These are phyloP conservation scores for Radopholus similis DNA, from an alignment of 1,140 invertebrate species.

Conservation along the genomic window DNA sequence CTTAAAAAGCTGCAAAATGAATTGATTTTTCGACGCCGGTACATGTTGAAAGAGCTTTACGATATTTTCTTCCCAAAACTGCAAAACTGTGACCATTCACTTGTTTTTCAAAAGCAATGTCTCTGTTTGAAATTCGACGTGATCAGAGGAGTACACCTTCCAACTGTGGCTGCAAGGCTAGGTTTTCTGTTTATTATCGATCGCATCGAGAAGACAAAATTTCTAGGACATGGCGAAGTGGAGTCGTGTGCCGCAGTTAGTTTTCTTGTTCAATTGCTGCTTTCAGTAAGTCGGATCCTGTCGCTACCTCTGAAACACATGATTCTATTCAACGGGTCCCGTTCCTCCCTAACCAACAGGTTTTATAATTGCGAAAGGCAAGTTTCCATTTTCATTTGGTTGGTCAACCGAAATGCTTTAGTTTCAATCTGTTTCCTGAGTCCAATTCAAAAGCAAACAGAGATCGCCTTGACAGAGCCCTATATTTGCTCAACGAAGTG, in stretches of 20 bases:
- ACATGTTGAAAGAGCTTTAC: conserved; percentile 25
- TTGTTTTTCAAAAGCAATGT: conserved; percentile 22
- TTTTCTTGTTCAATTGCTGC: conserved; percentile 37
- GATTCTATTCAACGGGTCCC: conserved; percentile 28
- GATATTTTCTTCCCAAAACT: conserved; percentile 1
- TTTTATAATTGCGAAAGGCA: conserved; percentile 20
- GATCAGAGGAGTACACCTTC: conserved; percentile 30
- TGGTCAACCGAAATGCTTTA: not conserved
- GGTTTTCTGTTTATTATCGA: not conserved
- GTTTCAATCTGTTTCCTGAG: conserved; percentile 17
- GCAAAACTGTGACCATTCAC: not conserved
- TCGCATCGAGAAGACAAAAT: not conserved
- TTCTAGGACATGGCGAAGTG: conserved; percentile 37
- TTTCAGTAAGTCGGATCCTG: conserved; percentile 25
- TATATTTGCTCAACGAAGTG: conserved; percentile 29
- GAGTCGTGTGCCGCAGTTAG: conserved; percentile 42
- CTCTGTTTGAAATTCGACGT: conserved; percentile 28
- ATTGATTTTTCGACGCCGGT: conserved; percentile 39
- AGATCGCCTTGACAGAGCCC: conserved; percentile 22
- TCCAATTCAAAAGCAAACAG: conserved; percentile 13
- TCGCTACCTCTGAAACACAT: conserved; percentile 27
- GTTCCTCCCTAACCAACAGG: conserved; percentile 19
- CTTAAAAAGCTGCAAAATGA: conserved; percentile 27
- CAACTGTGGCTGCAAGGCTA: not conserved
- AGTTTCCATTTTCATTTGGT: conserved; percentile 10